Evolutionary conservation across 2,113 vertebrate genomes (phyloP).

Genomic region (Zapornia atra): DNA sequence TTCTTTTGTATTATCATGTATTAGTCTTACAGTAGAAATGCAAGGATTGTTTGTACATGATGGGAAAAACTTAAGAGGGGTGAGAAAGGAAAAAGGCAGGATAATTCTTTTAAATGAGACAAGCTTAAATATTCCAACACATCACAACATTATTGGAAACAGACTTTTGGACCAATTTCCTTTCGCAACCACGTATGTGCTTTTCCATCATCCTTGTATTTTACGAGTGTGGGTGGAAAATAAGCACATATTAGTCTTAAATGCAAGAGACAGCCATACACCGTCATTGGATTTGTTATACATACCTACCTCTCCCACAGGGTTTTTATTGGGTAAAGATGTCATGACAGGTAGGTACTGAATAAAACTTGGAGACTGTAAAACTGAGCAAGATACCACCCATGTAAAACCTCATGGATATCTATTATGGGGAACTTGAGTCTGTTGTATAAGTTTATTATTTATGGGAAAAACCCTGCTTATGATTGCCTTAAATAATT

Average conservation of each 20-base stretch:
- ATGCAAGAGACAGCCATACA: background rate
- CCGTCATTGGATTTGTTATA: background rate
- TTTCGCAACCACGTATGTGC: background rate
- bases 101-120: background rate
- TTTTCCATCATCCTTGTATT: constrained; percentile 4
- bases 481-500: background rate
- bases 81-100: background rate
- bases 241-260: background rate
- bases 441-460: background rate
- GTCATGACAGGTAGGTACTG: background rate
- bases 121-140: constrained; percentile 22
- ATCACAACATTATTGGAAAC: constrained; percentile 11
- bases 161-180: background rate
- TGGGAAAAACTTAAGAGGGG: background rate
- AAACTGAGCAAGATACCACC: background rate
- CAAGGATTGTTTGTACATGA: background rate
- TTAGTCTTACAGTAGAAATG: background rate
- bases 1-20: background rate
- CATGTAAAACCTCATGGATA: background rate
- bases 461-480: background rate
- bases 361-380: background rate
- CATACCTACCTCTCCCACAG: background rate
- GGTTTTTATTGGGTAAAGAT: background rate
- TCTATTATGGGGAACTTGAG: background rate
- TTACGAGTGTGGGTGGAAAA: constrained; percentile 26